Conservation (phyloP, 2,888 invertebrate genomes). For the Agonopterix subpropinquella region DNA sequence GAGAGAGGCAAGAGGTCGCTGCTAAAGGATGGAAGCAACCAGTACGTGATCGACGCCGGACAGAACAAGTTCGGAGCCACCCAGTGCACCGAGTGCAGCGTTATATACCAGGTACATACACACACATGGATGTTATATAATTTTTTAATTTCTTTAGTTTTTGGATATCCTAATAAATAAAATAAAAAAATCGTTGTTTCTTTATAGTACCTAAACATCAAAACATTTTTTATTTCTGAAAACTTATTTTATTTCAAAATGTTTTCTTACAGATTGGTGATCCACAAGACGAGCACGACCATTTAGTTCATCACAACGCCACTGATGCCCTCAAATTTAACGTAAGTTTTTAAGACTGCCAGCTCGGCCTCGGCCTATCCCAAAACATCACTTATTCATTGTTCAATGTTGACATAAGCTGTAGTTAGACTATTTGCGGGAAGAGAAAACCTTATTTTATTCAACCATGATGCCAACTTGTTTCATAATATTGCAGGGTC, state of each 20-base stretch:
- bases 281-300: constrained; percentile 86
- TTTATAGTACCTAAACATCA: too few relatives aligned
- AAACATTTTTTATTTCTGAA: too few relatives aligned
- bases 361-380: too few relatives aligned
- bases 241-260: neutral
- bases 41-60: constrained; percentile 89
- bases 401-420: too few relatives aligned
- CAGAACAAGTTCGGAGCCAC: constrained; percentile 87
- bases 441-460: too few relatives aligned
- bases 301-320: constrained; percentile 83
- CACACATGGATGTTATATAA: too few relatives aligned
- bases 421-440: too few relatives aligned
- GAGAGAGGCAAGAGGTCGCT: constrained; percentile 40
- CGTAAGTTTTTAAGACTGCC: constrained; percentile 62
- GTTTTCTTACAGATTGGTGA: constrained; percentile 76
- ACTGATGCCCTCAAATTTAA: constrained; percentile 78
- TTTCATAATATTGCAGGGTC: constrained; percentile 72
- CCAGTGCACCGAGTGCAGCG: constrained; percentile 83
- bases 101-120: constrained; percentile 75
- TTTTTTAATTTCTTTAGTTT: too few relatives aligned
- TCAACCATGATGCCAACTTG: too few relatives aligned
- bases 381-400: too few relatives aligned
- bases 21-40: constrained; percentile 67
- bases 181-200: too few relatives aligned
- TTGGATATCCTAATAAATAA: too few relatives aligned